A percentile compares a stretch with the other conserved stretches of the same genome.
Conservation (phyloP, 1,140 invertebrate species). For the Tenebrio molitor region DNA sequence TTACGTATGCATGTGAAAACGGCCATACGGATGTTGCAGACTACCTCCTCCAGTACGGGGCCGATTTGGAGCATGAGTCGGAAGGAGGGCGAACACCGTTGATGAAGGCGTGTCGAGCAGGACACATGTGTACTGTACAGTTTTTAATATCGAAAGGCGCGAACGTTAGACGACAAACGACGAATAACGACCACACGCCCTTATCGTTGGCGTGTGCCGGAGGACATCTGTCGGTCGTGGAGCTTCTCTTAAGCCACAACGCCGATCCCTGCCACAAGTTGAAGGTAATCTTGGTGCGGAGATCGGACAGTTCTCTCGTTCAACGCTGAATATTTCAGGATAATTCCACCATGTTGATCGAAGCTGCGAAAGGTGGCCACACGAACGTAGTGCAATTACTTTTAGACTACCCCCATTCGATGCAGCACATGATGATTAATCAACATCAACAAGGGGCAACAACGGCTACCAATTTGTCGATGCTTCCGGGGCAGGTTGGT, state of each 20-base stretch:
- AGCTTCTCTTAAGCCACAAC: conserved; percentile 88
- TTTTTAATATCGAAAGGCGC: conserved; percentile 95
- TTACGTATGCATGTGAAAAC: conserved; percentile 98
- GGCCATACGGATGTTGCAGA: conserved; percentile 95
- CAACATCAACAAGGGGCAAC: conserved; percentile 62
- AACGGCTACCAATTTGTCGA: conserved; percentile 63
- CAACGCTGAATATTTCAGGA: too few relatives aligned
- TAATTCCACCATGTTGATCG: conserved; percentile 98
- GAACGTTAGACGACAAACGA: conserved; percentile 94
- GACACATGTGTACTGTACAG: conserved; percentile 98
- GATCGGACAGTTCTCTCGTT: too few relatives aligned
- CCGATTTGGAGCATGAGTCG: conserved; percentile 94
- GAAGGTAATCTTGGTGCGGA: conserved; percentile 76
- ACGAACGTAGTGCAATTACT: conserved; percentile 94
- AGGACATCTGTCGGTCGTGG: conserved; percentile 93
- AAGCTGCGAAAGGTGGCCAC: conserved; percentile 97
- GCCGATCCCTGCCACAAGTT: conserved; percentile 97
- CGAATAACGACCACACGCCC: conserved; percentile 98
- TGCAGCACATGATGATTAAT: conserved; percentile 78
- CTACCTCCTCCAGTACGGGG: conserved; percentile 88
- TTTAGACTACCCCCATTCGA: conserved; percentile 93
- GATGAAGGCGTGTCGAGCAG: conserved; percentile 99
- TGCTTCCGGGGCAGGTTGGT: conserved; percentile 61
- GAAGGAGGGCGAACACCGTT: conserved; percentile 95
- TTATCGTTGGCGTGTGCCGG: conserved; percentile 97